A percentile compares a stretch with the other conserved stretches of the same genome.
These are phyloP conservation scores for Chloroceryle aenea DNA, from an alignment of 2,113 vertebrate genomes.

Conservation along the genomic window DNA sequence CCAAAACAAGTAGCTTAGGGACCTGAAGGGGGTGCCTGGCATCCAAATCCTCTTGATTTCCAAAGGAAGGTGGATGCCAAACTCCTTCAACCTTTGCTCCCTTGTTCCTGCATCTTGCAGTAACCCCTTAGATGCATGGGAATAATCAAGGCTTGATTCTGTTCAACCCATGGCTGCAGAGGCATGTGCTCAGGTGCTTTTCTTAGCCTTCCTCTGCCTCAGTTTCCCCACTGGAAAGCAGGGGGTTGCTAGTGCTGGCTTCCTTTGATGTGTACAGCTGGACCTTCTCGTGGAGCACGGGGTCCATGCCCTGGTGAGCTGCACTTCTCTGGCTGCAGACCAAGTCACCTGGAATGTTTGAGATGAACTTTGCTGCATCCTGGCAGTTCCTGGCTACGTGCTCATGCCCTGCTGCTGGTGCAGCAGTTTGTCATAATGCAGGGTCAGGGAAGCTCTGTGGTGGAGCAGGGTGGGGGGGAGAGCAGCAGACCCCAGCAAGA, in stretches of 20 bases:
- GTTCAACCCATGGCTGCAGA: background rate
- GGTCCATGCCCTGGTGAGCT: background rate
- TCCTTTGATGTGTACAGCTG: background rate
- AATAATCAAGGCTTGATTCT: background rate
- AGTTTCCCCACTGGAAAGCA: background rate
- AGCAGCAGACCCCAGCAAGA: background rate
- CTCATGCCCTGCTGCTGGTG: background rate
- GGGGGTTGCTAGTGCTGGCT: background rate
- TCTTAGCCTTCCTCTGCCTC: background rate
- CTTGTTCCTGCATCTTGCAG: background rate
- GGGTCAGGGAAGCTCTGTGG: background rate
- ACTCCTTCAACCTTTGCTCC: background rate
- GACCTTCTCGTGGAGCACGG: background rate
- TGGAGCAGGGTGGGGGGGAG: background rate
- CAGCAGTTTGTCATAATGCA: background rate
- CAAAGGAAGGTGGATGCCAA: background rate
- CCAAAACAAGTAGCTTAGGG: background rate
- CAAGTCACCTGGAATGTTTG: background rate
- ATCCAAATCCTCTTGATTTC: background rate
- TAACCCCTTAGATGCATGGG: accelerated
- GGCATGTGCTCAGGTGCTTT: accelerated
- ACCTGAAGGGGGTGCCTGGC: background rate
- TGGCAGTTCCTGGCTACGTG: accelerated
- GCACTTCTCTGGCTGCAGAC: background rate
- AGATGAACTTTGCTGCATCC: background rate